These are phyloP conservation scores for Platalea minor DNA, from an alignment of 2,797 vertebrate species.

Conservation along the genomic window DNA sequence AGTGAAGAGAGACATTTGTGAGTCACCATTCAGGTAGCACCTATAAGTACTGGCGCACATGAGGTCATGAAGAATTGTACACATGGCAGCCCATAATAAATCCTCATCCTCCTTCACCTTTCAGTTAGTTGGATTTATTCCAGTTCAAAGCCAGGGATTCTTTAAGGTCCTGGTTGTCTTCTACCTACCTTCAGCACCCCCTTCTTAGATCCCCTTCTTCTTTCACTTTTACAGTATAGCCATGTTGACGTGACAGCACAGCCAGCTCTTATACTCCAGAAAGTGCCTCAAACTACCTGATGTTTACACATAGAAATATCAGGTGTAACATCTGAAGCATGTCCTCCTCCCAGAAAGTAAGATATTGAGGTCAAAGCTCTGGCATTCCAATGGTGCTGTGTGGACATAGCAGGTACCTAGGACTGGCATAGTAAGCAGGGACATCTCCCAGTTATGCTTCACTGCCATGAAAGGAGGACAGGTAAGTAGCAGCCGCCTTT, in stretches of 20 bases:
- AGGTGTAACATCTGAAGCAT: neutral
- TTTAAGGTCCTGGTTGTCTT: neutral
- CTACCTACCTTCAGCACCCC: neutral
- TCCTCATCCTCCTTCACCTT: neutral
- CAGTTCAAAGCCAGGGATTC: neutral
- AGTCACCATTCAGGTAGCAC: neutral
- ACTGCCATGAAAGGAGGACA: neutral
- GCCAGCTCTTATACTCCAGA: neutral
- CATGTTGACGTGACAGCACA: neutral
- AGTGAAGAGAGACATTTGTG: neutral
- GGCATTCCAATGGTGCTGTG: neutral
- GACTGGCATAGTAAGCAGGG: neutral
- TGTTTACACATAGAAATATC: neutral
- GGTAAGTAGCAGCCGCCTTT: neutral
- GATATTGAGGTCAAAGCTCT: neutral
- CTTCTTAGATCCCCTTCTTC: neutral
- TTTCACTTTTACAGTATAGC: neutral
- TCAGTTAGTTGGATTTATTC: neutral
- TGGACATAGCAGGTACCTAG: neutral
- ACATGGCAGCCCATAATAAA: neutral
- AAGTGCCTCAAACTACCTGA: neutral
- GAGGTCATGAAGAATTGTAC: neutral
- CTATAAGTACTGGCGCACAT: neutral
- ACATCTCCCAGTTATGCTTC: neutral
- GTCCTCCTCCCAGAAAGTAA: neutral